phyloP scores from a whole-genome alignment of 2,888 invertebrate genomes.

The Pardosa pseudoannulata region DNA sequence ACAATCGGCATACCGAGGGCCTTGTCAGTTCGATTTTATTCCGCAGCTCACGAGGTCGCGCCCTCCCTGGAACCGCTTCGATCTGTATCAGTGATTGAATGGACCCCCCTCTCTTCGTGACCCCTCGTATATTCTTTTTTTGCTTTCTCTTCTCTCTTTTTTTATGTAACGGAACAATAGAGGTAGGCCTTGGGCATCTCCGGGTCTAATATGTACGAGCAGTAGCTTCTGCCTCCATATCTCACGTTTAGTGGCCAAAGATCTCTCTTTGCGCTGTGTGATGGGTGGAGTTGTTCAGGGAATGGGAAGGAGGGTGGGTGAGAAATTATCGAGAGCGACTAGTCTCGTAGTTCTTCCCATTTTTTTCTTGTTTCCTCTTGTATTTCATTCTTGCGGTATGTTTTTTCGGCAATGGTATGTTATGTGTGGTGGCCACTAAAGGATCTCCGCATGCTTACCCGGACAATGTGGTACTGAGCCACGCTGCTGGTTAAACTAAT shows the following conservation, averaged over 20 bases:
- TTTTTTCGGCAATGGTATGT: too few relatives aligned
- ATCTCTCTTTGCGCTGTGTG: too few relatives aligned
- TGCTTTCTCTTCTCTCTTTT: constrained; percentile 25
- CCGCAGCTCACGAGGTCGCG: constrained; percentile 57
- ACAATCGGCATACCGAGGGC: constrained; percentile 67
- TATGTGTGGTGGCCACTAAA: background rate
- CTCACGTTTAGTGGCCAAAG: constrained; percentile 40
- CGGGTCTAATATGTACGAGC: constrained; percentile 69
- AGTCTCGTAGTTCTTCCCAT: background rate
- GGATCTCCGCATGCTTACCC: background rate
- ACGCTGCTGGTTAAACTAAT: background rate
- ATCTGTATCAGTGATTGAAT: constrained; percentile 72
- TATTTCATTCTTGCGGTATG: background rate
- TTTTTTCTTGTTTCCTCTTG: background rate
- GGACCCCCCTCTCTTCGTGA: constrained; percentile 49
- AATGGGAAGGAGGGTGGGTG: constrained; percentile 4
- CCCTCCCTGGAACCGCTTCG: constrained; percentile 55
- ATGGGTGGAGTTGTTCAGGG: constrained; percentile 32
- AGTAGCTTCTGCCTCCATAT: constrained; percentile 38
- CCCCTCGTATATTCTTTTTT: constrained; percentile 15
- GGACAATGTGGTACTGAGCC: background rate
- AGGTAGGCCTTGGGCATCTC: constrained; percentile 58
- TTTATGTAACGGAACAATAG: constrained; percentile 65
- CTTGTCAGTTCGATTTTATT: constrained; percentile 72
- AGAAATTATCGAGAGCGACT: constrained; percentile 17